A percentile compares a stretch with the other conserved stretches of the same genome.
Conservation (phyloP, 92 coral and sea anemone species). For the Porites evermanni region DNA sequence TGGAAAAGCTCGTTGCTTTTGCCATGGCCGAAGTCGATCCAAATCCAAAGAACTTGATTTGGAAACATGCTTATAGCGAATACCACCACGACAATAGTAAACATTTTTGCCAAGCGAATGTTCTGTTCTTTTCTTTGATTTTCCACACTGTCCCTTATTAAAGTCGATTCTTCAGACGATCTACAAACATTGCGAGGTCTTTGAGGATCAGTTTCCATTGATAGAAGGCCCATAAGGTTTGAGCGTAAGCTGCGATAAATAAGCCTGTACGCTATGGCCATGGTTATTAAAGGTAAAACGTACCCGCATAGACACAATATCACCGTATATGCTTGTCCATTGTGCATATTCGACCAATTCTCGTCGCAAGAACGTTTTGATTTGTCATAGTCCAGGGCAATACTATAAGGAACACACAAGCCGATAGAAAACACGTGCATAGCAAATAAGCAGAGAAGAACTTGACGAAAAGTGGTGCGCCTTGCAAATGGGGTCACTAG, state of each 20-base stretch:
- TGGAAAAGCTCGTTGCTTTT: constrained; percentile 38
- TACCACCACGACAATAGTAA: constrained; percentile 80
- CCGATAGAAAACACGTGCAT: constrained; percentile 60
- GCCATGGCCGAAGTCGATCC: constrained; percentile 76
- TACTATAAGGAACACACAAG: constrained; percentile 67
- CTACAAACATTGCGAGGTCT: constrained; percentile 1
- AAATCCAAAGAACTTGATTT: constrained; percentile 87
- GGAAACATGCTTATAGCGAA: constrained; percentile 89
- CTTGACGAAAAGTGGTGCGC: constrained; percentile 55
- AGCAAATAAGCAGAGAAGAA: constrained; percentile 32
- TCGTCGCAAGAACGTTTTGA: constrained; percentile 49
- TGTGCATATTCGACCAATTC: constrained; percentile 46
- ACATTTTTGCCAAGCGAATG: constrained; percentile 87
- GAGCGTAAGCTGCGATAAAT: constrained; percentile 53
- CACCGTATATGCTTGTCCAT: constrained; percentile 62
- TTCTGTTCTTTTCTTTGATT: constrained; percentile 78
- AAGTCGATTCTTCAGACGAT: neutral
- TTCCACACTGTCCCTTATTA: neutral
- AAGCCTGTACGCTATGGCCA: constrained; percentile 52
- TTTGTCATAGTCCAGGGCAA: constrained; percentile 37
- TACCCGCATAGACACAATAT: constrained; percentile 63
- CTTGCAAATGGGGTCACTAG: constrained; percentile 73
- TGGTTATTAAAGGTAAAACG: constrained; percentile 57
- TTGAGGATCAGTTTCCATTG: neutral
- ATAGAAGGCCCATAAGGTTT: constrained; percentile 7